These are phyloP conservation scores for Hedya salicella DNA, from an alignment of 2,888 invertebrate genomes.

Conservation along the genomic window DNA sequence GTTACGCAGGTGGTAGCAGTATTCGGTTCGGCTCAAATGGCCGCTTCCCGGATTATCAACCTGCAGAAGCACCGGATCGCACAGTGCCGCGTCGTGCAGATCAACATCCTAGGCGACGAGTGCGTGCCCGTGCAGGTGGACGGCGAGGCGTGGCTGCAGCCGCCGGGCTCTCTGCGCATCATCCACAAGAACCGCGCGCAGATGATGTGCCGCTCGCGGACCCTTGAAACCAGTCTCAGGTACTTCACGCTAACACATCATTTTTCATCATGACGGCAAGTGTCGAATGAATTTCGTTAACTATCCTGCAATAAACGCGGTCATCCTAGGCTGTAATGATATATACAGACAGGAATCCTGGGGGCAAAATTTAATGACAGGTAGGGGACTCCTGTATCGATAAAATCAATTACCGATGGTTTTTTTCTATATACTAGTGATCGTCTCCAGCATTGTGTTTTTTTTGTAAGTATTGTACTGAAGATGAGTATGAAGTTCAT, in stretches of 20 bases:
- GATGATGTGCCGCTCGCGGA: conserved; percentile 96
- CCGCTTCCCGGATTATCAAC: conserved; percentile 96
- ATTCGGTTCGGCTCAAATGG: conserved; percentile 99
- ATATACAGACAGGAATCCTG: too few species aligned
- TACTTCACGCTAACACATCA: conserved; percentile 46
- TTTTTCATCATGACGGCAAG: background rate
- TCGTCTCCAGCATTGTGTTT: too few species aligned
- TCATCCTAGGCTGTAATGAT: too few species aligned
- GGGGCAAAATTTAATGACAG: too few species aligned
- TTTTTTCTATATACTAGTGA: too few species aligned
- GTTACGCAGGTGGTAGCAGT: conserved; percentile 90
- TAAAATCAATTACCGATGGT: too few species aligned
- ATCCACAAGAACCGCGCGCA: conserved; percentile 98
- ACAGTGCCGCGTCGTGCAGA: conserved; percentile 97
- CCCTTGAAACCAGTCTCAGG: conserved; percentile 95
- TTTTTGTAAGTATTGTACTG: too few species aligned
- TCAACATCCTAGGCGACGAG: conserved; percentile 96
- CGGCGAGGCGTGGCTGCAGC: conserved; percentile 99
- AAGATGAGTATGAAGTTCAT: too few species aligned
- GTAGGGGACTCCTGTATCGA: too few species aligned
- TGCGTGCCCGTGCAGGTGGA: conserved; percentile 98
- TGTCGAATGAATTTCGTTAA: too few species aligned
- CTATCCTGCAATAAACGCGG: too few species aligned
- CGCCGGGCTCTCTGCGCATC: conserved; percentile 97
- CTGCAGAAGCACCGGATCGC: conserved; percentile 98